These are phyloP conservation scores for Heliconius hermathena DNA, from an alignment of 1,140 invertebrate species.

Conservation along the genomic window DNA sequence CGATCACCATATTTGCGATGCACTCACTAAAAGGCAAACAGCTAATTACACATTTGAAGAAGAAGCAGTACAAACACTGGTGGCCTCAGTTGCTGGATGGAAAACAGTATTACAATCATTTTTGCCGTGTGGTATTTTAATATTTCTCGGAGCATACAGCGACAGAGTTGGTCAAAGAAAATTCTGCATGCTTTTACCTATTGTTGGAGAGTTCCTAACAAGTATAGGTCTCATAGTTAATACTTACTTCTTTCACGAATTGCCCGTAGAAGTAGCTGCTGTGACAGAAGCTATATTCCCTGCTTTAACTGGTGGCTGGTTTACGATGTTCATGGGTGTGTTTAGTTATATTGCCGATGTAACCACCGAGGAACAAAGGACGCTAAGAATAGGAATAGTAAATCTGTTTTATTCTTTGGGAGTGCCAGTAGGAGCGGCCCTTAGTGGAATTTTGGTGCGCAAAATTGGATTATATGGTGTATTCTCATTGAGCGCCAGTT, in stretches of 20 bases:
- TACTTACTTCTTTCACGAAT: conserved; percentile 88
- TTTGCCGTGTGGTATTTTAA: conserved; percentile 87
- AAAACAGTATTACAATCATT: conserved; percentile 90
- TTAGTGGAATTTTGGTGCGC: conserved; percentile 87
- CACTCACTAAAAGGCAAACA: conserved; percentile 86
- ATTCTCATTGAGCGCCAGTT: conserved; percentile 87
- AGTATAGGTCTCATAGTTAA: conserved; percentile 89
- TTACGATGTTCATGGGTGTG: conserved; percentile 94
- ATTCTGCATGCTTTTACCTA: conserved; percentile 91
- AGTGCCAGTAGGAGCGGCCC: conserved; percentile 89
- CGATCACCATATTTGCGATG: conserved; percentile 87
- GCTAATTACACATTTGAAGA: conserved; percentile 88
- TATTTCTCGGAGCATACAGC: conserved; percentile 91
- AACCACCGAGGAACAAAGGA: conserved; percentile 90
- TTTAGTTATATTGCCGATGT: conserved; percentile 95
- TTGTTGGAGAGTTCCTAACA: conserved; percentile 90
- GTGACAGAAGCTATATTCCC: conserved; percentile 90
- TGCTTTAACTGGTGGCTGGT: conserved; percentile 91
- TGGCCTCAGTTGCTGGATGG: conserved; percentile 90
- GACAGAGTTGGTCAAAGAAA: conserved; percentile 89
- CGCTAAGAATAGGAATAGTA: conserved; percentile 91
- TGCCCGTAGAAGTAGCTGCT: conserved; percentile 90
- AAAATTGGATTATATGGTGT: conserved; percentile 91
- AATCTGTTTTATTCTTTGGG: conserved; percentile 91
- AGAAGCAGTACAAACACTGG: conserved; percentile 87